These are phyloP conservation scores for Amazona vittata DNA, from an alignment of 2,113 vertebrate genomes.

Conservation along the genomic window DNA sequence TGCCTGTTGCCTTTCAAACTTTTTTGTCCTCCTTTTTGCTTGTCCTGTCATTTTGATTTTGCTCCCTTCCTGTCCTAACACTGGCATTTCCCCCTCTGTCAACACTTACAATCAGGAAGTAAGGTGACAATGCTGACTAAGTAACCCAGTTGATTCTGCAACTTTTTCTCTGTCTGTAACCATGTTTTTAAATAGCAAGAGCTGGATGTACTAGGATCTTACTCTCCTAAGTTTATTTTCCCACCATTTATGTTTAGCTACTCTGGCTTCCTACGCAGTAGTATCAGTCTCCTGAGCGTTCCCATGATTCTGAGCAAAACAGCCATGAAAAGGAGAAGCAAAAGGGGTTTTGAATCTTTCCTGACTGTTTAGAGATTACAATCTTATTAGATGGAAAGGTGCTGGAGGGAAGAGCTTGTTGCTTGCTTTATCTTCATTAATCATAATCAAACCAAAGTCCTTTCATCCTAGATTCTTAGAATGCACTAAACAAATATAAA, in stretches of 20 bases:
- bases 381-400: not conserved
- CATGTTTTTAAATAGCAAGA: not conserved
- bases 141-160: not conserved
- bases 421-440: not conserved
- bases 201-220: not conserved
- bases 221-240: not conserved
- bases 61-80: not conserved
- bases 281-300: not conserved
- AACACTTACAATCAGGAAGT: not conserved
- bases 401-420: not conserved
- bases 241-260: not conserved
- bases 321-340: not conserved
- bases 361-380: not conserved
- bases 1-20: not conserved
- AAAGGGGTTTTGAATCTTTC: not conserved
- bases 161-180: not conserved
- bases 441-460: not conserved
- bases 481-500: not conserved
- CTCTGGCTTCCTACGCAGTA: not conserved
- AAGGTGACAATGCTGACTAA: not conserved
- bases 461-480: not conserved
- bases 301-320: not conserved
- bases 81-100: not conserved
- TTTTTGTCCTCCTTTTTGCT: fast-evolving
- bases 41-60: not conserved